Conservation (phyloP, 2,113 vertebrate species). For the Calyptomena viridis region DNA sequence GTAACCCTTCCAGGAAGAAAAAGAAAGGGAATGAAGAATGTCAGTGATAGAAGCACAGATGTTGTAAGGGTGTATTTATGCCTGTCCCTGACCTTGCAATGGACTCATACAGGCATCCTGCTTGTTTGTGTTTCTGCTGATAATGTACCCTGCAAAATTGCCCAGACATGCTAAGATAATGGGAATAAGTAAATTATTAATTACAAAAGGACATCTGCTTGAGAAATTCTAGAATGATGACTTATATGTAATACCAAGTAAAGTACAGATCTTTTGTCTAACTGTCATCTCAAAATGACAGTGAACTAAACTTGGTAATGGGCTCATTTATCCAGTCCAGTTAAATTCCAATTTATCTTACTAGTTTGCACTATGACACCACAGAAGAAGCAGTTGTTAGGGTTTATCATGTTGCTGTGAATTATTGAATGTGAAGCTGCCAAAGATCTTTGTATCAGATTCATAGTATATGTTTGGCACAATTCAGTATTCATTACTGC, state of each 20-base stretch:
- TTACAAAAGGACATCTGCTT: not conserved
- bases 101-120: not conserved
- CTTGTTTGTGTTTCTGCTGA: not conserved
- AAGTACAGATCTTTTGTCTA: slow-evolving; percentile 33
- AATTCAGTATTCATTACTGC: not conserved
- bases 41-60: not conserved
- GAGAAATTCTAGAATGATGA: slow-evolving; percentile 8
- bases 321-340: slow-evolving; percentile 12
- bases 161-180: not conserved
- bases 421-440: not conserved
- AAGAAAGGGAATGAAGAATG: not conserved
- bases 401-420: not conserved
- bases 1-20: not conserved
- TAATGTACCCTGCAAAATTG: not conserved
- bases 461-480: not conserved
- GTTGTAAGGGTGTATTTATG: not conserved
- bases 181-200: not conserved
- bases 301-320: slow-evolving; percentile 35
- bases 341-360: slow-evolving; percentile 41
- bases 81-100: not conserved
- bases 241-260: not conserved
- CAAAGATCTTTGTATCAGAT: not conserved
- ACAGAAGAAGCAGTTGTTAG: not conserved
- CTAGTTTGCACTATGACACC: not conserved
- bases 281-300: slow-evolving; percentile 21